Base-by-base conservation (phyloP, 2,888 invertebrate genomes). In the Orthosia cruda region DNA sequence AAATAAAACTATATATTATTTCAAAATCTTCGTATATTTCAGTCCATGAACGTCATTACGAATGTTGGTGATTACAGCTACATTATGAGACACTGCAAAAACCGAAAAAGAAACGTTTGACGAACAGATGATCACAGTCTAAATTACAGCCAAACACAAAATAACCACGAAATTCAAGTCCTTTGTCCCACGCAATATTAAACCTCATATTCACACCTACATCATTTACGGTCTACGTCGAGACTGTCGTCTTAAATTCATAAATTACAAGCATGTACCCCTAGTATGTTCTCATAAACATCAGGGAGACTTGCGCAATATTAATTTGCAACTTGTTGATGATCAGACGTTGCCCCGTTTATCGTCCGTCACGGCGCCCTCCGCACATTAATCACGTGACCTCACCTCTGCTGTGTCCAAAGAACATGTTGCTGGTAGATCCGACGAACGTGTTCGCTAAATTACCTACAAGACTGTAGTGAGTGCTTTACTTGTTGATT, bases 241-340 rank as follows among this genome's bases (percentile, higher is more conserved):
- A 76, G 65, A 78, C 64, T 76, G 72, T 81, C 65, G 76, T 23
- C 77, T 78, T 80, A 74, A 80, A 84, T 83, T 72, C 83, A 89
- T 88, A 88, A 89, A 80, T 88, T 78, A 88, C 77, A 76, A 63
- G 71, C 80, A 75, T 78, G 77, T 81, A 84, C 68, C 84, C 81
- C 74, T 80, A 80, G 90, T 89, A 92, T 89, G 84, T 89, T 92
- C 89, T 88, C 87, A 90, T 89, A 93, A 91, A 91, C 90, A 88
- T 86, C 81, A 84, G 79, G 72, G 84, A 87, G 87, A 86, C 79
- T 84, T 87, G 89, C 88, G 90, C 89, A 91, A 94, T 95, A 96
- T 96, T 96, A 96, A 96, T 96, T 96, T 95, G 96, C 96, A 96
- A 96, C 96, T 96, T 96, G 96, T 96, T 96, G 96, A 96, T 95